Evolutionary conservation across 2,113 vertebrate species (phyloP).

Genomic region (Fulica atra): DNA sequence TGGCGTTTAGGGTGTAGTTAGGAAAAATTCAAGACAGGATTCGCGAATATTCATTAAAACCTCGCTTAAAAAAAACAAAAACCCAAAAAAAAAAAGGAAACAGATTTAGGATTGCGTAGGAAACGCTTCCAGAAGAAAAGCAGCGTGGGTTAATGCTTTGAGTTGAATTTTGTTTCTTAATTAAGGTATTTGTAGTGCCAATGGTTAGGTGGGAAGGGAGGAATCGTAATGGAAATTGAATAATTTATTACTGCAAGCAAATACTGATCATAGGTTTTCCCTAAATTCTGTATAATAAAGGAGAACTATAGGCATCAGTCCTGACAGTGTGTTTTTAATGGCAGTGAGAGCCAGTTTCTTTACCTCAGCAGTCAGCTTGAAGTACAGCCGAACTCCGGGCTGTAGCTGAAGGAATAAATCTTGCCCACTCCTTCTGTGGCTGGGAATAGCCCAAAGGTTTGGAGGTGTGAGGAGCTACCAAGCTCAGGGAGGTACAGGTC

Average conservation of each 20-base stretch:
- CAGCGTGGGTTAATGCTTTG: neutral
- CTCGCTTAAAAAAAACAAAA: neutral
- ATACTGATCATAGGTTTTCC: neutral
- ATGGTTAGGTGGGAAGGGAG: neutral
- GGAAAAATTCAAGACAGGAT: neutral
- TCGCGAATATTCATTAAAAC: neutral
- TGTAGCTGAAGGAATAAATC: neutral
- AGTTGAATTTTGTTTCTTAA: neutral
- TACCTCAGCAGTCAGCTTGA: neutral
- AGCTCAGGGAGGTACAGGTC: neutral
- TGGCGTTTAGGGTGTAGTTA: neutral
- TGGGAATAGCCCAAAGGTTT: neutral
- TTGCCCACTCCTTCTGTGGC: neutral
- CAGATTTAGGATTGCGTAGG: neutral
- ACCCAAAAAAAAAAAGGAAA: neutral
- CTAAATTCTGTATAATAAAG: conserved; percentile 1
- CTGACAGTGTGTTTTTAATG: neutral
- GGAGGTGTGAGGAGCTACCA: neutral
- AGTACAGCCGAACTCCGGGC: neutral
- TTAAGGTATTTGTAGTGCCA: neutral
- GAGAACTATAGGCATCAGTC: neutral
- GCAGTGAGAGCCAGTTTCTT: neutral
- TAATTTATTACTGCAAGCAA: conserved; percentile 12
- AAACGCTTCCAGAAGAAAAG: neutral
- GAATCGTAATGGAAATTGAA: conserved; percentile 36